These are phyloP conservation scores for Drosophila equinoxialis DNA, from an alignment of 1,140 invertebrate species.

Conservation along the genomic window DNA sequence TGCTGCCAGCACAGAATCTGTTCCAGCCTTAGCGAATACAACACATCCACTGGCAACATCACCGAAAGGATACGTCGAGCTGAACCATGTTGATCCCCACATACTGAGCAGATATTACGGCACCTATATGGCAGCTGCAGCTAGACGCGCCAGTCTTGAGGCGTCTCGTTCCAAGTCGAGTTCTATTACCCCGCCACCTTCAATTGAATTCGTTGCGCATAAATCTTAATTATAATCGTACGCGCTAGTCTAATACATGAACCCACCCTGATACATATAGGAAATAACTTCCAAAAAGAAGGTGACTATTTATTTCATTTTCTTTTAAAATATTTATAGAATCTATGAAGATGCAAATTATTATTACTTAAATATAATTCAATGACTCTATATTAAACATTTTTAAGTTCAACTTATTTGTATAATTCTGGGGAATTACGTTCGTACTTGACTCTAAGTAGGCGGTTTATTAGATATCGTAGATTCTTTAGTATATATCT, in stretches of 20 bases:
- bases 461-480: too few species aligned
- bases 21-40: background rate
- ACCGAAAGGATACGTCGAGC: constrained; percentile 39
- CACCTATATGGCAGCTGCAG: constrained; percentile 71
- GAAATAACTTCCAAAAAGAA: background rate
- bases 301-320: background rate
- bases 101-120: constrained; percentile 72
- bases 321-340: too few species aligned
- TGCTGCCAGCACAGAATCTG: background rate
- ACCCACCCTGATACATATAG: constrained; percentile 38
- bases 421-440: too few species aligned
- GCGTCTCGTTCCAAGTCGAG: constrained; percentile 26
- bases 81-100: constrained; percentile 60
- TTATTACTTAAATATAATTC: too few species aligned
- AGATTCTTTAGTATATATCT: too few species aligned
- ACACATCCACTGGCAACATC: constrained; percentile 1
- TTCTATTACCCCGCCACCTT: constrained; percentile 32
- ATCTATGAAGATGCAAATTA: too few species aligned
- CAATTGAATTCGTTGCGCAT: constrained; percentile 52
- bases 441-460: too few species aligned
- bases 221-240: constrained; percentile 31
- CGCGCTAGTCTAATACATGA: background rate
- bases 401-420: too few species aligned
- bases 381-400: too few species aligned
- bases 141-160: constrained; percentile 49